Conservation (phyloP, 1,140 invertebrate species). For the Rhopalosiphum maidis region DNA sequence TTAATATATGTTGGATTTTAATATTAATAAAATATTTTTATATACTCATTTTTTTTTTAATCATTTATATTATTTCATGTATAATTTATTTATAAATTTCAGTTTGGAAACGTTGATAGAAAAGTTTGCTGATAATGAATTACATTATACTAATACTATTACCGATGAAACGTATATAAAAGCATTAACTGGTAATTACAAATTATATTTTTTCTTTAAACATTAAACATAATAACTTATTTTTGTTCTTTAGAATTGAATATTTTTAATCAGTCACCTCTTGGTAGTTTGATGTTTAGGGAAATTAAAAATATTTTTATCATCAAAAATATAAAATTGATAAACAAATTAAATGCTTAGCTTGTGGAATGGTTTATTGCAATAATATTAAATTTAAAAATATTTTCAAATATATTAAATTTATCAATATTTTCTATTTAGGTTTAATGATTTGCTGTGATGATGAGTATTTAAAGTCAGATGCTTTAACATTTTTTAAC, state of each 20-base stretch:
- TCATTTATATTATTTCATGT: background rate
- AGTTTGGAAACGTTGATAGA: background rate
- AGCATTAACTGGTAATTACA: conserved; percentile 51
- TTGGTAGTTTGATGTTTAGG: too few species aligned
- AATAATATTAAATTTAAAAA: too few species aligned
- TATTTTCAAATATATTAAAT: background rate
- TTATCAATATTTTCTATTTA: conserved; percentile 18
- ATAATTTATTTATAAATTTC: background rate
- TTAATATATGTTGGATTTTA: background rate
- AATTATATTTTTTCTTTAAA: background rate
- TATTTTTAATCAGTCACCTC: too few species aligned
- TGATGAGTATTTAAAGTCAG: background rate
- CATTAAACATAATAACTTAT: background rate
- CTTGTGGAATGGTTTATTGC: too few species aligned
- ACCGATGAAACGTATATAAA: conserved; percentile 22
- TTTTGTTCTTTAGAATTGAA: background rate
- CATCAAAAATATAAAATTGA: background rate
- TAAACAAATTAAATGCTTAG: background rate
- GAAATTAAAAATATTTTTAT: background rate
- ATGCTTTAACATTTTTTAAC: background rate
- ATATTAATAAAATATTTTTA: background rate
- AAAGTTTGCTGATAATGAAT: background rate
- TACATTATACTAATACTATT: background rate
- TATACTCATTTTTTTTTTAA: background rate
- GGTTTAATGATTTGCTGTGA: conserved; percentile 49